Evolutionary conservation across 2,113 vertebrate species (phyloP).

Genomic region (Silurus glanis): DNA sequence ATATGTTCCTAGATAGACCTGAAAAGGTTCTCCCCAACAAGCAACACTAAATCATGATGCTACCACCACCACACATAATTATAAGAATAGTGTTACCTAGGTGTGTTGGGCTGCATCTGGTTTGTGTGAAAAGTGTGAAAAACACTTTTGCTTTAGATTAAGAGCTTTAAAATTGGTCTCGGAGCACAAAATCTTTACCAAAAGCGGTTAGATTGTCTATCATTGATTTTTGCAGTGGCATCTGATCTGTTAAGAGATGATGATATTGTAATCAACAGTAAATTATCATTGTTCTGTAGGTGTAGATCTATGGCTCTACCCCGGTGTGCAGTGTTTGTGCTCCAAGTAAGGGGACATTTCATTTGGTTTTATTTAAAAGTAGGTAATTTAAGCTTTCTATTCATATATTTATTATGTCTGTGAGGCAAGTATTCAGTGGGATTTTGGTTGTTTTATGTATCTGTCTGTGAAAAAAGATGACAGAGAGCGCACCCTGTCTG

Average conservation of each 20-base stretch:
- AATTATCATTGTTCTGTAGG: background rate
- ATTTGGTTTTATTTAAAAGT: too few relatives aligned
- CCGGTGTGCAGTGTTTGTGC: conserved; percentile 90
- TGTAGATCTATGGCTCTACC: conserved; percentile 56
- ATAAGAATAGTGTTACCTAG: background rate
- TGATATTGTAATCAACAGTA: background rate
- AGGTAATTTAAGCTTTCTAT: too few relatives aligned
- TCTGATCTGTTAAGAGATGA: background rate
- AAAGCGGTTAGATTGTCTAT: background rate
- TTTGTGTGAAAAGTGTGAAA: background rate
- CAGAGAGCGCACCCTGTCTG: too few relatives aligned
- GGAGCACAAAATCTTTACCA: background rate
- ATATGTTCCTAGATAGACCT: too few relatives aligned
- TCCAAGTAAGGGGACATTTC: conserved; percentile 85
- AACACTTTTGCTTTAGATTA: background rate
- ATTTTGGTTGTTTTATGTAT: too few relatives aligned
- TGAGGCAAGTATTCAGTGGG: too few relatives aligned
- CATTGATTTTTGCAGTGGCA: background rate
- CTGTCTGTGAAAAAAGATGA: too few relatives aligned
- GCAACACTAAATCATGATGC: background rate
- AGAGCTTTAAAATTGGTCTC: background rate
- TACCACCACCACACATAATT: background rate
- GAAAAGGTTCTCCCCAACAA: background rate
- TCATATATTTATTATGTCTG: too few relatives aligned
- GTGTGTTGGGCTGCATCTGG: background rate